A percentile compares a stretch with the other conserved stretches of the same genome.
These are phyloP conservation scores for Drosophila repleta DNA, from an alignment of 1,140 invertebrate species.

Conservation along the genomic window DNA sequence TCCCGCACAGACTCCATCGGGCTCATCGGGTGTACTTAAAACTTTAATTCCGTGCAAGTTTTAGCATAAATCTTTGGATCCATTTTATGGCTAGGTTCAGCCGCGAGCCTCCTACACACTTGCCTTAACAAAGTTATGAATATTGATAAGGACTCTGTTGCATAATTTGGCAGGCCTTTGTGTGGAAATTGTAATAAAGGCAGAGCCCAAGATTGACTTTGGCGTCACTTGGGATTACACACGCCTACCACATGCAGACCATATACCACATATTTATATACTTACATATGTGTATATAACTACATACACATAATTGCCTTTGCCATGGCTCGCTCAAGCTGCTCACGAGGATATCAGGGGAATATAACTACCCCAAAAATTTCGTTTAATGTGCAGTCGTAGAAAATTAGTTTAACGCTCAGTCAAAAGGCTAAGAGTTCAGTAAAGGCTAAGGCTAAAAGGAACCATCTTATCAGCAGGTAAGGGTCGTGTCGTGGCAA, in stretches of 20 bases:
- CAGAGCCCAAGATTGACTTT: conserved; percentile 32
- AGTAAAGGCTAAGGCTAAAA: neutral
- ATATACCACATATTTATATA: neutral
- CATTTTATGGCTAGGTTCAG: neutral
- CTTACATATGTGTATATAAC: conserved; percentile 6
- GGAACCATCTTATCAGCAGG: conserved; percentile 23
- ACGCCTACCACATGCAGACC: neutral
- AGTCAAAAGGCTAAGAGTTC: neutral
- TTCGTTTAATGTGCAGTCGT: conserved; percentile 40
- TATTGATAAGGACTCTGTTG: conserved; percentile 40
- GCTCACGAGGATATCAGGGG: neutral
- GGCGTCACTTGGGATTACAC: conserved; percentile 40
- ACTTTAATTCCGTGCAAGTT: neutral
- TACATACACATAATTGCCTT: conserved; percentile 40
- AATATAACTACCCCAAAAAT: conserved; percentile 12
- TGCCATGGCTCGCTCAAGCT: conserved; percentile 13
- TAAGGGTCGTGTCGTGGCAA: conserved; percentile 36
- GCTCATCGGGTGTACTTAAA: neutral
- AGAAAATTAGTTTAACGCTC: conserved; percentile 51
- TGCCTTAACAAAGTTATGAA: conserved; percentile 45
- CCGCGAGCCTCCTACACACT: conserved; percentile 3
- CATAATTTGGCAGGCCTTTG: conserved; percentile 38
- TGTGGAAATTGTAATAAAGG: conserved; percentile 37
- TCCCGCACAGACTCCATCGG: neutral
- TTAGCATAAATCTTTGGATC: conserved; percentile 20